These are phyloP conservation scores for Diacarnus erythraeanus DNA, from an alignment of 37 sponge, comb jelly and placozoan species.

Conservation along the genomic window DNA sequence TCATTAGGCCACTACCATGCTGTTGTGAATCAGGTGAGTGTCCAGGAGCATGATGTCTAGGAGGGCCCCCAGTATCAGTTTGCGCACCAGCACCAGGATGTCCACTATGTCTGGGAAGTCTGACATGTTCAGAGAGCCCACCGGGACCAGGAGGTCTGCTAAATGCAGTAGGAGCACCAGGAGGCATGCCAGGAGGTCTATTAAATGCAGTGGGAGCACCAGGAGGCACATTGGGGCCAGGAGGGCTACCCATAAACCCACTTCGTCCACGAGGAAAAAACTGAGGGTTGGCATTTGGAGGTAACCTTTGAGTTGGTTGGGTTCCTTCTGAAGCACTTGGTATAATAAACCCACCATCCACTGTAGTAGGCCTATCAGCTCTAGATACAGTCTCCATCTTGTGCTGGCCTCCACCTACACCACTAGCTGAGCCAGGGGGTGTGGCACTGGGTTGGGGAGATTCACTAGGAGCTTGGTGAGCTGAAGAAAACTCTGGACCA, in stretches of 20 bases:
- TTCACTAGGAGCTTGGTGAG: background rate
- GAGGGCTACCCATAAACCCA: no score
- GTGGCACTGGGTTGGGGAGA: background rate
- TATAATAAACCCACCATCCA: background rate
- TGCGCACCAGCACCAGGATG: background rate
- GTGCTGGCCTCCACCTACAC: no score
- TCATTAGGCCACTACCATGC: no score
- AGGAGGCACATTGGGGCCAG: background rate
- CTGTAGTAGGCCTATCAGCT: background rate
- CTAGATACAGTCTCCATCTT: background rate
- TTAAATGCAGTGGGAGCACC: background rate
- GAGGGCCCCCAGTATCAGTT: background rate
- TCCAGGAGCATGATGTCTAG: background rate
- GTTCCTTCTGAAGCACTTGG: background rate
- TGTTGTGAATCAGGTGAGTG: background rate
- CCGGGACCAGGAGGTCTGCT: background rate
- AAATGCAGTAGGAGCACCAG: background rate
- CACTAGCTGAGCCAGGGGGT: no score
- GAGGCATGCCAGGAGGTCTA: background rate
- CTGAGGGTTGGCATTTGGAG: slow-evolving; percentile 1
- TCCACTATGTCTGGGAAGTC: background rate
- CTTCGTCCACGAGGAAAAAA: background rate
- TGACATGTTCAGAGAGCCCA: background rate
- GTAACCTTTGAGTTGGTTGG: background rate
- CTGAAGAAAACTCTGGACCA: background rate